Conservation (phyloP, 2,797 vertebrate genomes). For the Aldrovandia affinis region DNA sequence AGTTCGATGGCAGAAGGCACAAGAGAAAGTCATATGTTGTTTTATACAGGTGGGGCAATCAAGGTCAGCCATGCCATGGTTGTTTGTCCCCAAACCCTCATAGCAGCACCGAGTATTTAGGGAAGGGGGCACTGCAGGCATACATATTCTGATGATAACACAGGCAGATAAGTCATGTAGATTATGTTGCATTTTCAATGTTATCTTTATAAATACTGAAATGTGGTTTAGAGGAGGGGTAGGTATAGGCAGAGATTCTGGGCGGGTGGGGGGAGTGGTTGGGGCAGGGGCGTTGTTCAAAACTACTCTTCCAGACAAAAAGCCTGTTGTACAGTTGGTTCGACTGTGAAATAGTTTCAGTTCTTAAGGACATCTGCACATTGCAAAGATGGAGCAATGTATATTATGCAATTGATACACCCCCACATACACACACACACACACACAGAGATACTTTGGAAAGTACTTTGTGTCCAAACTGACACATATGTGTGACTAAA, state of each 20-base stretch:
- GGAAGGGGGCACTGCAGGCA: neutral
- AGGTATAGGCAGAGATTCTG: neutral
- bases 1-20: too few relatives aligned
- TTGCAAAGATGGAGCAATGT: neutral
- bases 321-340: too few relatives aligned
- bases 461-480: conserved; percentile 37
- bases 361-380: neutral
- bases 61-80: neutral
- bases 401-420: neutral
- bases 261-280: neutral
- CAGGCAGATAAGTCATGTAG: neutral
- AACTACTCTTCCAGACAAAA: neutral
- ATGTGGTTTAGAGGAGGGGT: neutral
- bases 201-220: neutral
- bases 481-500: conserved; percentile 50
- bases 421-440: neutral
- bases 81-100: neutral
- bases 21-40: too few relatives aligned
- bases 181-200: neutral
- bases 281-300: neutral
- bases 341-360: neutral
- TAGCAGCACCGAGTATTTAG: neutral
- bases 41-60: neutral
- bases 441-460: neutral
- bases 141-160: neutral